Evolutionary conservation across 2,797 vertebrate genomes (phyloP).

Genomic region (Merluccius polli): DNA sequence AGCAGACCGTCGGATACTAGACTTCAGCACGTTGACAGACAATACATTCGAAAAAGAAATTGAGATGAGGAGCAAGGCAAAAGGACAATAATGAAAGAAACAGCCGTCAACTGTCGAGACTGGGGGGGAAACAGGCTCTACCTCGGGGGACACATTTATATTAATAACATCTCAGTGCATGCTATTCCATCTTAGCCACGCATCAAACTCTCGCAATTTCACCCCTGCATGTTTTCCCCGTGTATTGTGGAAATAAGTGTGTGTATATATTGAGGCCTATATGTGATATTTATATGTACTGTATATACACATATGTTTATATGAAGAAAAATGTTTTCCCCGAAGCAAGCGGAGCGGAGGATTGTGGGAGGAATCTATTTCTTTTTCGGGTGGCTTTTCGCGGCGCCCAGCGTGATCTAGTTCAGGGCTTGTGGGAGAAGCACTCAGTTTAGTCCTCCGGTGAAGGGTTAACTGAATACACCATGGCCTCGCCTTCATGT

Average conservation of each 20-base stretch:
- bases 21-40: not conserved
- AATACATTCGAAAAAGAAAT: not conserved
- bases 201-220: not conserved
- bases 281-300: not conserved
- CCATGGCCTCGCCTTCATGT: not conserved
- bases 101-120: not conserved
- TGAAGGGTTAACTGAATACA: conserved; percentile 1
- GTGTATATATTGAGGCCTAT: not conserved
- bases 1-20: not conserved
- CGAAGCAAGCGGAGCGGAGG: not conserved
- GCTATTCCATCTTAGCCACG: not conserved
- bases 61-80: not conserved
- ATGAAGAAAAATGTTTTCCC: not conserved
- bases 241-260: not conserved
- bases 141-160: not conserved
- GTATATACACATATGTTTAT: too few relatives aligned
- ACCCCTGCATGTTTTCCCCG: not conserved
- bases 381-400: not conserved
- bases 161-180: not conserved
- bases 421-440: not conserved
- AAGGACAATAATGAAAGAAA: not conserved
- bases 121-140: not conserved
- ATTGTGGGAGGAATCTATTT: not conserved
- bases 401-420: not conserved
- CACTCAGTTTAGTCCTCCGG: not conserved